These are phyloP conservation scores for Loxodonta africana DNA, from an alignment of 2,113 vertebrate genomes.

Conservation along the genomic window DNA sequence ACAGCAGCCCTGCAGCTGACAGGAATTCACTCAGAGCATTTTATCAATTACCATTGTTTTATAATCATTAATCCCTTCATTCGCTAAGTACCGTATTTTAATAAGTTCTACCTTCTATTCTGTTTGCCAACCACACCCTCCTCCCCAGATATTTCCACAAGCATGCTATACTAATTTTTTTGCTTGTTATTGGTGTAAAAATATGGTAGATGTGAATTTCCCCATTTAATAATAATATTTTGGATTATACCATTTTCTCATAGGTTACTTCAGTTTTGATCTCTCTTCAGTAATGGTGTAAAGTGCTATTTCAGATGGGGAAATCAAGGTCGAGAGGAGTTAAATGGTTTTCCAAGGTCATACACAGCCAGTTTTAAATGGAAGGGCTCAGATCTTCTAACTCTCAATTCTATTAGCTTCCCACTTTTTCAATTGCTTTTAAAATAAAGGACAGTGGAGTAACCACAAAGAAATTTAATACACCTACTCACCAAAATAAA, in stretches of 20 bases:
- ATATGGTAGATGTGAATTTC: neutral
- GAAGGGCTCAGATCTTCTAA: slow-evolving; percentile 18
- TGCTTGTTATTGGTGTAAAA: no score
- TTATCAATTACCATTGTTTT: neutral
- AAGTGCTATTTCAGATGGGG: slow-evolving; percentile 32
- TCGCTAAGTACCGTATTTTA: neutral
- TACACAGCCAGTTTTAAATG: neutral
- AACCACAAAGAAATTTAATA: no score
- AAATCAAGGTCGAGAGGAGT: slow-evolving; percentile 13
- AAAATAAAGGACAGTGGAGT: neutral
- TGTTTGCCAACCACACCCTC: no score
- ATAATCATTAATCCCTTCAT: slow-evolving; percentile 32
- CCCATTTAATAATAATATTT: slow-evolving; percentile 14
- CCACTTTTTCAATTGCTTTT: slow-evolving; percentile 9
- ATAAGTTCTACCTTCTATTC: no score
- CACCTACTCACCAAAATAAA: no score
- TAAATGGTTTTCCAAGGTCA: slow-evolving; percentile 26
- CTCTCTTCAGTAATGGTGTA: neutral
- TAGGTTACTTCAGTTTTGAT: neutral
- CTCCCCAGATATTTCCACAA: no score
- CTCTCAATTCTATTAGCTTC: slow-evolving; percentile 8
- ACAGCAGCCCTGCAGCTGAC: neutral
- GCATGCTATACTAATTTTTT: no score
- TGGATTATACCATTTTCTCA: slow-evolving; percentile 4
- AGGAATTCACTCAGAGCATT: neutral